These are phyloP conservation scores for Petroica traversi DNA, from an alignment of 2,113 vertebrate species.

Conservation along the genomic window DNA sequence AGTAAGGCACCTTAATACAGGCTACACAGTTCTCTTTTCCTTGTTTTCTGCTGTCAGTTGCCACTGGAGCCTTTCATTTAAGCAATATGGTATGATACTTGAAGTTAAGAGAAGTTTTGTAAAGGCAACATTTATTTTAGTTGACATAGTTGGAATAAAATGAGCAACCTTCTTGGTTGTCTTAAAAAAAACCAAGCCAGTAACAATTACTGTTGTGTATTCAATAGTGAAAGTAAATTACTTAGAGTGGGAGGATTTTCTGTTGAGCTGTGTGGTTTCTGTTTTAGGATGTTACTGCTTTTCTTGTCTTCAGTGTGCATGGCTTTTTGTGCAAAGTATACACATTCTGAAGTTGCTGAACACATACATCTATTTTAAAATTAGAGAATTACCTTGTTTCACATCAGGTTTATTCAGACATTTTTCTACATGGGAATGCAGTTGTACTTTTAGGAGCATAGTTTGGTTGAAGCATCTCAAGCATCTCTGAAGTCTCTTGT, in stretches of 20 bases:
- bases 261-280: neutral
- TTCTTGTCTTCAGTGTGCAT: neutral
- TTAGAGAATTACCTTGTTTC: neutral
- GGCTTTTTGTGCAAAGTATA: neutral
- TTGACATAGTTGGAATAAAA: neutral
- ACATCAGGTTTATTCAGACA: neutral
- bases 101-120: neutral
- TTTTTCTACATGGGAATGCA: neutral
- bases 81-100: neutral
- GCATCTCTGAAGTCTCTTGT: neutral
- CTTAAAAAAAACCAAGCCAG: neutral
- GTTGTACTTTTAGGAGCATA: neutral
- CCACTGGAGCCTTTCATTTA: neutral
- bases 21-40: neutral
- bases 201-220: neutral
- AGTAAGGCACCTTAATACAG: conserved; percentile 71
- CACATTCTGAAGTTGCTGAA: neutral
- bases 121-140: neutral
- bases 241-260: neutral
- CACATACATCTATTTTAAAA: neutral
- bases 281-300: neutral
- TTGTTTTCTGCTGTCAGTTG: neutral
- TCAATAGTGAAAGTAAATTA: neutral
- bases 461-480: neutral
- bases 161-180: neutral